These are phyloP conservation scores for Leptodactylus fuscus DNA, from an alignment of 2,113 vertebrate genomes.

Conservation along the genomic window DNA sequence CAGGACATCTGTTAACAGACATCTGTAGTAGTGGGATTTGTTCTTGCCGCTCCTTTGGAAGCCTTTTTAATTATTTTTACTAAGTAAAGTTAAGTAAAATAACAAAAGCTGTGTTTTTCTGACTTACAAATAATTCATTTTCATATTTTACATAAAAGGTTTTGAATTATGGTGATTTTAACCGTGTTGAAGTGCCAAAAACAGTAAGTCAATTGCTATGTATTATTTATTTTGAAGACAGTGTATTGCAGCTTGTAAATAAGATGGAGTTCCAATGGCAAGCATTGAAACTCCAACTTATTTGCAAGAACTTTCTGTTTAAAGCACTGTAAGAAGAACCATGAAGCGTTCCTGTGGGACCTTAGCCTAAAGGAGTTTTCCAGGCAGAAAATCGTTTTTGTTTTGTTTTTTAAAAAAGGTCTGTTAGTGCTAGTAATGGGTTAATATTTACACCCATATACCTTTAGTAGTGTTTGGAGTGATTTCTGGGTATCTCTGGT, in stretches of 20 bases:
- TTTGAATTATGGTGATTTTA: not conserved
- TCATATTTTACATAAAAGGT: not conserved
- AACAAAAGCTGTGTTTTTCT: not conserved
- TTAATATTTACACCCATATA: no score
- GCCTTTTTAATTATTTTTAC: constrained; percentile 58
- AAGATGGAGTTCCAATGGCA: not conserved
- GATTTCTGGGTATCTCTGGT: no score
- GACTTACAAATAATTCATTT: no score
- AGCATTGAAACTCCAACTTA: not conserved
- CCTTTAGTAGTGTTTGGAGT: no score
- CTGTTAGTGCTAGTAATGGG: no score
- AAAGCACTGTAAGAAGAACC: no score
- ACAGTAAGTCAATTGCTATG: not conserved
- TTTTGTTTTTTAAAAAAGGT: no score
- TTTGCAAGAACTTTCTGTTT: no score
- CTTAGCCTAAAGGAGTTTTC: no score
- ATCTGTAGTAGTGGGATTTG: constrained; percentile 3
- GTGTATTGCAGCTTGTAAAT: not conserved
- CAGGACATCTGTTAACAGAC: constrained; percentile 45
- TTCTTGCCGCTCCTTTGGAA: constrained; percentile 57
- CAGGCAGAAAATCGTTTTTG: no score
- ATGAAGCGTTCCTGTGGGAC: no score
- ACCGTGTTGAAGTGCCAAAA: not conserved
- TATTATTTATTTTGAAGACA: not conserved
- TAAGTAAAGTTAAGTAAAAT: constrained; percentile 53